Evolutionary conservation across 2,888 invertebrate genomes (phyloP).

Genomic region (Torymus texanus): DNA sequence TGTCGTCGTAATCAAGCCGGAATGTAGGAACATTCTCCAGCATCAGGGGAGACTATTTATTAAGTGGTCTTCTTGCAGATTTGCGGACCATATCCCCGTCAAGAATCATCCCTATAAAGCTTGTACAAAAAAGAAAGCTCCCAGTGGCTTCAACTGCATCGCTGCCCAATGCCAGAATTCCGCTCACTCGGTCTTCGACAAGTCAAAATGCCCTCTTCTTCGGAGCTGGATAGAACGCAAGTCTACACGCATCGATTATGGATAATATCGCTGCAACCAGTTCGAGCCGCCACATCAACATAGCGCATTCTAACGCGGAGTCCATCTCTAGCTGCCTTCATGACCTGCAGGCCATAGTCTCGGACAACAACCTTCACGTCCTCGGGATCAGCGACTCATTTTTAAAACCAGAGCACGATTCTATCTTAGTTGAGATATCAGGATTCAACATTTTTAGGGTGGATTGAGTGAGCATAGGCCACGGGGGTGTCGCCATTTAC

Average conservation of each 20-base stretch:
- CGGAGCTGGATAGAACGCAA: not conserved
- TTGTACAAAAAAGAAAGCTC: not conserved
- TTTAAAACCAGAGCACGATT: no score
- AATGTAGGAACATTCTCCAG: not conserved
- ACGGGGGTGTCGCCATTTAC: no score
- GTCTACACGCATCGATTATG: not conserved
- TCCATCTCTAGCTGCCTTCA: not conserved
- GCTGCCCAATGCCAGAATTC: no score
- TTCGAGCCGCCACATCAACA: not conserved
- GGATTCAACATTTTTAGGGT: no score
- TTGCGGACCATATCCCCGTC: conserved; percentile 1
- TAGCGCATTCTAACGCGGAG: not conserved
- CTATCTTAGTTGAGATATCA: no score
- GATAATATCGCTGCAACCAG: not conserved
- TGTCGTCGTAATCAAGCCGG: not conserved
- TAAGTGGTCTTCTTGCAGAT: not conserved
- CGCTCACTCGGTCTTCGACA: not conserved
- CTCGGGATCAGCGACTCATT: no score
- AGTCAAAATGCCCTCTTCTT: not conserved
- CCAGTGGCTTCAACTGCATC: not conserved
- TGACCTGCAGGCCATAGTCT: not conserved
- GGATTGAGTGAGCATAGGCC: no score
- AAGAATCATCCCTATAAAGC: not conserved
- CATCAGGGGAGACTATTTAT: not conserved
- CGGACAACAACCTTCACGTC: no score